phyloP scores from a whole-genome alignment of 2,797 vertebrate genomes.

The Oreochromis grahami region DNA sequence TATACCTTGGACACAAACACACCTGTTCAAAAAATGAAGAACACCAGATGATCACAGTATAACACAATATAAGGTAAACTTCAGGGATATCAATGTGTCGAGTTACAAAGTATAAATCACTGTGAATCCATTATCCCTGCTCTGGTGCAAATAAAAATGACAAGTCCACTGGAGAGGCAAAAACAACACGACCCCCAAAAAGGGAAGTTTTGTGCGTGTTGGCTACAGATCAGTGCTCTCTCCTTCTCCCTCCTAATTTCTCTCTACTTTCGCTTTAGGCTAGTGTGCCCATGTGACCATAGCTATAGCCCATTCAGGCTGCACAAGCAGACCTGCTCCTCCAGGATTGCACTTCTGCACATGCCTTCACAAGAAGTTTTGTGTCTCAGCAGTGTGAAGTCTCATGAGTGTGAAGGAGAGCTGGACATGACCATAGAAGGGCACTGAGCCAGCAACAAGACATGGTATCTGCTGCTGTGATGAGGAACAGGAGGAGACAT shows the following conservation, averaged over 20 bases:
- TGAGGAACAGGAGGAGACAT: not conserved
- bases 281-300: not conserved
- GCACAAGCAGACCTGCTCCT: not conserved
- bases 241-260: not conserved
- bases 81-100: fast-evolving
- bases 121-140: not conserved
- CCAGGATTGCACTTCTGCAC: not conserved
- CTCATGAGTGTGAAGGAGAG: not conserved
- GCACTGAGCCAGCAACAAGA: not conserved
- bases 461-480: not conserved
- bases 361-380: not conserved
- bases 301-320: not conserved
- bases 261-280: not conserved
- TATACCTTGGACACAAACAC: not conserved
- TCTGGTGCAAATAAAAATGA: not conserved
- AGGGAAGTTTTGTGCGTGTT: not conserved
- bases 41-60: not conserved
- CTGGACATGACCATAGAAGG: not conserved
- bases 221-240: not conserved
- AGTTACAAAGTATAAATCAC: not conserved
- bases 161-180: not conserved
- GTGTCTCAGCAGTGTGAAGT: not conserved
- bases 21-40: not conserved
- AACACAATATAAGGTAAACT: not conserved
- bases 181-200: not conserved